Evolutionary conservation across 2,888 invertebrate genomes (phyloP), one percentile per base, ranked within the genome.

Genomic region (Calameuta pallipes): DNA sequence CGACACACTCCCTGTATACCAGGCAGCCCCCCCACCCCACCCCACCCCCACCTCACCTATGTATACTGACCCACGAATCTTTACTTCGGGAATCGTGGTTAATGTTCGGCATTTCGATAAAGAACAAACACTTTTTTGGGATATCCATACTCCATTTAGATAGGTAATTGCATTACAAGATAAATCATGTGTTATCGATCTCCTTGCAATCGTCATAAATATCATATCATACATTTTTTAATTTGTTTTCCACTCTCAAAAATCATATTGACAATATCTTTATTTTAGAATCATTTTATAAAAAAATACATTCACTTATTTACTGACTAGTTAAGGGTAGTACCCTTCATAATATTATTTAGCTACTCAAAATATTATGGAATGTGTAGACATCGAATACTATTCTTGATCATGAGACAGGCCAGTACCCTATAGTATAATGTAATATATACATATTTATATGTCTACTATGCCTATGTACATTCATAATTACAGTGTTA

Each of bases 221-320:
- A 56, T 9, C 23, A 56, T 15, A 56, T 56, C 15, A 56, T 23
- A 56, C 23, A 4, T 56, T 56, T 56, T 56, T 9, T 23, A 56
- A 23, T 56, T 56, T 56, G 9, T 23, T 56, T 56, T 56, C 23
- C 56, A 56, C 56, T 56, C 56, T 56, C 15, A 56, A 56, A 15
- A 56, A 56, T 56, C 23, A 56, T 56, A 23, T 56, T 23, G 56
- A 56, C 56, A 56, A 73, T 30, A 73, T 36, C 69, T 78, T 71
- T 37, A 71, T 69, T 69, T 75, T 78, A 78, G 76, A 78, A 73
- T 76, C 75, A 78, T 88, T 83, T 83, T 84, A 85, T 90, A 89
- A 89, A 89, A 90, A 90, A 88, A 89, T 89, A 90, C 88, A 90
- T 88, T 88, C 83, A 87, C 86, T 88, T 89, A 88, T 87, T 83